phyloP scores from a whole-genome alignment of 2,113 vertebrate species.

The Sander vitreus region DNA sequence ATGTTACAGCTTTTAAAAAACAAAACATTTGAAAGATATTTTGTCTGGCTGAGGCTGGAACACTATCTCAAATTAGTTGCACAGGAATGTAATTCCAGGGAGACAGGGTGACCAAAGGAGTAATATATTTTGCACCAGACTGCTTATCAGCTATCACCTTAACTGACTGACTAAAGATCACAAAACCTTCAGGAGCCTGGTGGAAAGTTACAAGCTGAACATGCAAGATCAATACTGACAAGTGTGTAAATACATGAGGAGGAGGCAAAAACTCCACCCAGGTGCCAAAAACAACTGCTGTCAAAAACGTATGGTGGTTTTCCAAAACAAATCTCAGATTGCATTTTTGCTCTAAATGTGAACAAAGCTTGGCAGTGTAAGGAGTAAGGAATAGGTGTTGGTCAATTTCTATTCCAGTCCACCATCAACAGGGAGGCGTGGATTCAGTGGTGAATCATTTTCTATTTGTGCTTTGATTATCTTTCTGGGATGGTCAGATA shows the following conservation, averaged over 20 bases:
- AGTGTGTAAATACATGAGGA: background rate
- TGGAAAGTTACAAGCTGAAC: background rate
- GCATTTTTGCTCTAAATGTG: constrained; percentile 1
- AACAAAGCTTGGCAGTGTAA: background rate
- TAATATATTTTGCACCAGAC: background rate
- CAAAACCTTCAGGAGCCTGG: too few species aligned
- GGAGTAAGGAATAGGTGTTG: background rate
- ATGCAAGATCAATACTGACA: background rate
- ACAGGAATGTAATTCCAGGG: background rate
- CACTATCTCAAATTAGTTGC: background rate
- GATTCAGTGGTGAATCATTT: background rate
- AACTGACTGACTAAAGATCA: background rate
- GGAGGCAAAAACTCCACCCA: background rate
- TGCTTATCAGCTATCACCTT: background rate
- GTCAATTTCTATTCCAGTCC: background rate
- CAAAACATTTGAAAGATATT: background rate
- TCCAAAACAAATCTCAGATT: background rate
- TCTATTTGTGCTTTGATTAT: background rate
- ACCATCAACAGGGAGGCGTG: background rate
- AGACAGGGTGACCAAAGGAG: background rate
- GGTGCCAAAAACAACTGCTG: background rate
- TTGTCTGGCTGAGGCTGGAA: background rate
- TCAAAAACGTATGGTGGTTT: background rate
- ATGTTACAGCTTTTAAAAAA: background rate
- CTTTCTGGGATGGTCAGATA: background rate